Evolutionary conservation across 2,888 invertebrate genomes (phyloP).

Genomic region (Melipona bicolor): DNA sequence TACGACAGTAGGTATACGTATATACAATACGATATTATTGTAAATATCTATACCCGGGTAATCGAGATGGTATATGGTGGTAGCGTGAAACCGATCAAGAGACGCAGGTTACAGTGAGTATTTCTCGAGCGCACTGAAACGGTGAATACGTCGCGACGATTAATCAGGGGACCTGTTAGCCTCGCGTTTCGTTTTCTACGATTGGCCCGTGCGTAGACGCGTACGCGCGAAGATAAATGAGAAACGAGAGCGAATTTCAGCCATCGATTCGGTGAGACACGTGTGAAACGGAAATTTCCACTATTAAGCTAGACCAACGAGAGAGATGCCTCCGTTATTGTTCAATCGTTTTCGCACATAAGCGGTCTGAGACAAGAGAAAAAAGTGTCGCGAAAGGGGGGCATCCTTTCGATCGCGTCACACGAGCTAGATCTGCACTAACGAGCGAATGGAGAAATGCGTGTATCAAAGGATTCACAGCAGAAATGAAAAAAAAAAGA

Average conservation of each 20-base stretch:
- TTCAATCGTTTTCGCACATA: neutral
- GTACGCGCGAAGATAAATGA: neutral
- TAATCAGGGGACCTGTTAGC: neutral
- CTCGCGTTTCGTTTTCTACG: slow-evolving; percentile 44
- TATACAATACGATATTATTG: slow-evolving; percentile 76
- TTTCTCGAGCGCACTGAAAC: slow-evolving; percentile 6
- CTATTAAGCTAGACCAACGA: neutral
- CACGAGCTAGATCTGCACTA: neutral
- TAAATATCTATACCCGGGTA: slow-evolving; percentile 80
- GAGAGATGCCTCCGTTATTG: neutral
- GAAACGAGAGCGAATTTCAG: neutral
- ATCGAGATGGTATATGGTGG: slow-evolving; percentile 55
- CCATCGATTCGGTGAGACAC: neutral
- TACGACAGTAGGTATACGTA: slow-evolving; percentile 57
- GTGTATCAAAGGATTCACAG: neutral
- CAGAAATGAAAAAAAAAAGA: neutral
- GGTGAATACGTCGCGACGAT: slow-evolving; percentile 10
- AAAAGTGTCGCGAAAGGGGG: neutral
- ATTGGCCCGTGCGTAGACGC: slow-evolving; percentile 28
- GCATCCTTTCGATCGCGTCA: neutral
- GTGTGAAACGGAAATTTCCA: neutral
- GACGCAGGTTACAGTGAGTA: slow-evolving; percentile 1
- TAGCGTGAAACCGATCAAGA: slow-evolving; percentile 15
- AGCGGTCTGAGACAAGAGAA: neutral
- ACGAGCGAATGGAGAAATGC: neutral